Conservation (phyloP, 2,113 vertebrate genomes). For the Capreolus pygargus region DNA sequence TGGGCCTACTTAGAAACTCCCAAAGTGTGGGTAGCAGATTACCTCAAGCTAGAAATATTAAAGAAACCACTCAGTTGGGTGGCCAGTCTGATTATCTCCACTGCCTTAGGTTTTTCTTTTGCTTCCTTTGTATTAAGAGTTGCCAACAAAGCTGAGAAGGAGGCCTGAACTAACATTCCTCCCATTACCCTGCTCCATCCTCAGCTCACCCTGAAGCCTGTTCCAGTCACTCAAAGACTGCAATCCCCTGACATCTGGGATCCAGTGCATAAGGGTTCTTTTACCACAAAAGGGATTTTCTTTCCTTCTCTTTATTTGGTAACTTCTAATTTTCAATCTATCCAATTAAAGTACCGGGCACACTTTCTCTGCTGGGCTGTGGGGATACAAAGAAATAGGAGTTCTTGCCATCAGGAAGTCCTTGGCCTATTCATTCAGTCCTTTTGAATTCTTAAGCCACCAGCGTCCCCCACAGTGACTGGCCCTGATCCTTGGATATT, state of each 20-base stretch:
- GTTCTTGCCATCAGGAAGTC: background rate
- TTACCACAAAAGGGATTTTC: background rate
- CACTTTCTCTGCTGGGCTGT: background rate
- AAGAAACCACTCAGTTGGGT: background rate
- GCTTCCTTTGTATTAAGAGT: constrained; percentile 20
- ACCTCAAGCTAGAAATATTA: constrained; percentile 4
- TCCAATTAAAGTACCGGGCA: background rate
- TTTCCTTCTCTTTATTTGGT: constrained; percentile 13
- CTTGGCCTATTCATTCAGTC: background rate
- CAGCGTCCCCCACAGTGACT: background rate
- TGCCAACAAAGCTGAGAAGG: background rate
- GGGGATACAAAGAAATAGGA: background rate
- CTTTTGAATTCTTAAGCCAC: background rate
- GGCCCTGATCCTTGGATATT: background rate
- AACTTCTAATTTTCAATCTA: background rate
- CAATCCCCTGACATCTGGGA: background rate
- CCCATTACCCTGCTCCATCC: background rate
- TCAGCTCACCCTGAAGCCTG: background rate
- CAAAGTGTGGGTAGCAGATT: background rate
- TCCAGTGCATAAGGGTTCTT: background rate
- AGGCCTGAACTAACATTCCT: background rate
- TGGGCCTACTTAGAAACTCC: constrained; percentile 28
- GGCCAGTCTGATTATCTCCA: background rate
- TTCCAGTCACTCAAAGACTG: background rate
- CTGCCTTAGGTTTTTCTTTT: background rate